A percentile compares a stretch with the other conserved stretches of the same genome.
These are phyloP conservation scores for Xiphydria camelus DNA, from an alignment of 2,888 invertebrate species.

Conservation along the genomic window DNA sequence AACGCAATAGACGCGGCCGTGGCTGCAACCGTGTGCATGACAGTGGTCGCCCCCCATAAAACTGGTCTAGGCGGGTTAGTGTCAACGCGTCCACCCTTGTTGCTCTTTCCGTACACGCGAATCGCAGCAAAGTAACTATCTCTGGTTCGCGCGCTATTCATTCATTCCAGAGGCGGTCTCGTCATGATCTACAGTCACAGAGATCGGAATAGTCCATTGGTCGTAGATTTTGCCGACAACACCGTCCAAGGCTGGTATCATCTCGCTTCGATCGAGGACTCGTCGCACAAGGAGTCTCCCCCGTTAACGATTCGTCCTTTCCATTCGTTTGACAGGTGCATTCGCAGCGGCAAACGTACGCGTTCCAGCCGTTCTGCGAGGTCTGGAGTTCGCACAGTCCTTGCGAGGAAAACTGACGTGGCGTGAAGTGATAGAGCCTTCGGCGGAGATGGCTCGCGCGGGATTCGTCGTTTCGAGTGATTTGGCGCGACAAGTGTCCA, in stretches of 20 bases:
- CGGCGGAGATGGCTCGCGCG: slow-evolving; percentile 62
- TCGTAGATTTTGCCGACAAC: slow-evolving; percentile 63
- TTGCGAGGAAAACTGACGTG: slow-evolving; percentile 64
- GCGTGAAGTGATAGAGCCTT: slow-evolving; percentile 64
- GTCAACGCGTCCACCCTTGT: too few relatives aligned
- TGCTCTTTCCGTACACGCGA: too few relatives aligned
- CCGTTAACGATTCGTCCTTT: too few relatives aligned
- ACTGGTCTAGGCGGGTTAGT: slow-evolving; percentile 78
- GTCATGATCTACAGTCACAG: slow-evolving; percentile 74
- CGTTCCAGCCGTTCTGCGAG: slow-evolving; percentile 66
- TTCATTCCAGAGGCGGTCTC: slow-evolving; percentile 69
- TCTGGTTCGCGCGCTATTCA: too few relatives aligned
- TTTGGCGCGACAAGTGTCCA: slow-evolving; percentile 57
- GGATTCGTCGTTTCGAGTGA: slow-evolving; percentile 61
- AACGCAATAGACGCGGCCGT: slow-evolving; percentile 78
- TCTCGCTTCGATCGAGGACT: slow-evolving; percentile 1
- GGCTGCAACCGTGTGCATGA: slow-evolving; percentile 74
- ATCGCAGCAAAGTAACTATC: too few relatives aligned
- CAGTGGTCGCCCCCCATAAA: slow-evolving; percentile 72
- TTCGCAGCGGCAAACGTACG: slow-evolving; percentile 29
- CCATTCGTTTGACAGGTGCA: slow-evolving; percentile 16
- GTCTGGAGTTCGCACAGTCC: slow-evolving; percentile 63
- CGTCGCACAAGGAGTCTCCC: too few relatives aligned
- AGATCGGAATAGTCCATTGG: slow-evolving; percentile 59
- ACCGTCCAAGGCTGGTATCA: slow-evolving; percentile 39